Base-by-base conservation (phyloP, 1,140 invertebrate species). In the Marisa cornuarietis region DNA sequence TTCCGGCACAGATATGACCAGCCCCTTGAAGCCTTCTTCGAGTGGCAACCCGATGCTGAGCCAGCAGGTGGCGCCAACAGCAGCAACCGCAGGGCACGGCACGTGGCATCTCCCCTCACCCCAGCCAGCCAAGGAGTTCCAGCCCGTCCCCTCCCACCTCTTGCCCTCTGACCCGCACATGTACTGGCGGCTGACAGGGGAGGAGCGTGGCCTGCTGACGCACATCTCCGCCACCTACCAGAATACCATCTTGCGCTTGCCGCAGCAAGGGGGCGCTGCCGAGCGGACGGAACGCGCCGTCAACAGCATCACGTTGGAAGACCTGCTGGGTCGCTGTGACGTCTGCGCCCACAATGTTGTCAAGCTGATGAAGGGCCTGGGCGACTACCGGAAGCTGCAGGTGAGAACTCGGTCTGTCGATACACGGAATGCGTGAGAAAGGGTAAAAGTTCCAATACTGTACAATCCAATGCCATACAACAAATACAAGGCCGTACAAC, bases 111-210 rank as follows among this genome's bases (percentile, higher is more conserved):
- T 20, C 1, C 49, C 49, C 13, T 24, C 13, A 5, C 51, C 42
- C 62, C 22, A 18, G 11, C 63, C 63, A 51, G 65, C 42, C 18
- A 66, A 66, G 31, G 65, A 65, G 49, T 52, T 77, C 22, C 63
- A 77, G 49, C 61, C 76, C 14, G 31, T 77, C 9, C 65, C 51
- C 20, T 42, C 49, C 3, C 9, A n/a, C 18, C 63, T 68, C 63
- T 22, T 77, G 76, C 76, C 76, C 63, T 77, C 76, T 16, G 76
- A 77, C 65, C 76, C 76, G 10, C 76, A 77, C 76, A 77, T 77
- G 76, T 77, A 77, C 65, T 77, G 76, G 76, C 63, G 76, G 14
- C 76, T 77, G 76, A 77, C 76, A 11, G 76, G 66, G 51, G 76
- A 77, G 42, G 76, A 77, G 76, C 76, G 76, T 9, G 76, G 62